These are phyloP conservation scores for Phaonia tiefii DNA, from an alignment of 2,888 invertebrate genomes.

Conservation along the genomic window DNA sequence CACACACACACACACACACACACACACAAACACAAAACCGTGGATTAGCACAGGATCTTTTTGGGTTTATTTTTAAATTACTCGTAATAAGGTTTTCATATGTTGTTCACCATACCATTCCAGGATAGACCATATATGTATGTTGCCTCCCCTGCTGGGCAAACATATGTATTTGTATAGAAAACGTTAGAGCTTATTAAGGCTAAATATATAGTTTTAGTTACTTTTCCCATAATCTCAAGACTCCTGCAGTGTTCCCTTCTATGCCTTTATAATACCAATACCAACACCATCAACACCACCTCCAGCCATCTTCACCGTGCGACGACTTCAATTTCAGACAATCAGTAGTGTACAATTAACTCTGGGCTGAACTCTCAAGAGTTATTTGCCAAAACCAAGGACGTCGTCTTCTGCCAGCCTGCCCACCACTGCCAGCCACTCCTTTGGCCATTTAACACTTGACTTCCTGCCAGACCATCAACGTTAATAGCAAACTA, in stretches of 20 bases:
- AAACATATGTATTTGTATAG: no score
- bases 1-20: no score
- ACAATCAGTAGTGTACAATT: background rate
- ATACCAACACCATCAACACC: background rate
- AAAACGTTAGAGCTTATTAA: background rate
- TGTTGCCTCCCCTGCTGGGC: no score
- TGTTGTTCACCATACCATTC: no score
- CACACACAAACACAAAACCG: background rate
- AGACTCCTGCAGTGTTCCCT: background rate
- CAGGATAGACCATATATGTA: no score
- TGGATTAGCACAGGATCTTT: constrained; percentile 40
- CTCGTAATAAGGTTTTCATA: constrained; percentile 21
- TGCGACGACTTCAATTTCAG: background rate
- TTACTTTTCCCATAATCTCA: background rate
- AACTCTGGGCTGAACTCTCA: background rate
- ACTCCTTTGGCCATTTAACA: background rate
- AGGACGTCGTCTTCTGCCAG: background rate
- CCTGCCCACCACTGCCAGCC: no score
- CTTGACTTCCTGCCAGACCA: constrained; percentile 7
- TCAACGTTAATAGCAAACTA: constrained; percentile 26
- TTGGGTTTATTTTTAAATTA: constrained; percentile 40
- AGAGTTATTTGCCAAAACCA: constrained; percentile 6
- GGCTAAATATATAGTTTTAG: constrained; percentile 19
- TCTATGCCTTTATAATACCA: constrained; percentile 1
- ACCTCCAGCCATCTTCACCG: no score